Conservation (phyloP, 2,113 vertebrate species). For the Barnardius zonarius region DNA sequence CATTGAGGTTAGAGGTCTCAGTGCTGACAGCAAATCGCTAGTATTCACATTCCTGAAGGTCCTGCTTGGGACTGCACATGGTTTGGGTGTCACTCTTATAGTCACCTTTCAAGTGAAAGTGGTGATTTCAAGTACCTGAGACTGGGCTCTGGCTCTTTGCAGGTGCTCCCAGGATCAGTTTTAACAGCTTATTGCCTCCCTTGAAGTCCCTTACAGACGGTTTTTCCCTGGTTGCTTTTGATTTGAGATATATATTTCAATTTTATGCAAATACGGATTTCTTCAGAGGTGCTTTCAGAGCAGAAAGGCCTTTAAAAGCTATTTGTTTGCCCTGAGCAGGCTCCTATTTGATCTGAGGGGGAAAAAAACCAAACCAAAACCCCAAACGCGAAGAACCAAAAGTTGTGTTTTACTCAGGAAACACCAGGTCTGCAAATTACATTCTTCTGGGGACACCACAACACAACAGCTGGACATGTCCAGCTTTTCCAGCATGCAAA, state of each 20-base stretch:
- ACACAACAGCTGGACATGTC: not conserved
- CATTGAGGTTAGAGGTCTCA: fast-evolving
- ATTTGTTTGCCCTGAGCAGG: not conserved
- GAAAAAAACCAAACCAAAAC: not conserved
- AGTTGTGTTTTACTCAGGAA: not conserved
- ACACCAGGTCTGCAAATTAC: not conserved
- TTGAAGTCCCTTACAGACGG: not conserved
- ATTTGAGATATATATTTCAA: fast-evolving
- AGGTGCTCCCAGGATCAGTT: not conserved
- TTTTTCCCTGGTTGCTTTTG: not conserved
- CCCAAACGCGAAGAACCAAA: not conserved
- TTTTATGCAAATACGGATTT: not conserved
- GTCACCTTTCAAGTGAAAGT: not conserved
- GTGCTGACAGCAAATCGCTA: not conserved
- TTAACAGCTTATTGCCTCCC: not conserved
- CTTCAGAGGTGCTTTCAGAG: not conserved
- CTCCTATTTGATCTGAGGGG: not conserved
- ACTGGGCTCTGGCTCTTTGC: not conserved
- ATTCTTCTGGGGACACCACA: not conserved
- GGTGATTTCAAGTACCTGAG: not conserved
- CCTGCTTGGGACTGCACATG: not conserved
- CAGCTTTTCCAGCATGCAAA: not conserved
- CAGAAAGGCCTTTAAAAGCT: not conserved
- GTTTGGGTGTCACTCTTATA: not conserved
- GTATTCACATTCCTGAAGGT: not conserved